These are phyloP conservation scores for Colossoma macropomum DNA, from an alignment of 2,113 vertebrate genomes.

Conservation along the genomic window DNA sequence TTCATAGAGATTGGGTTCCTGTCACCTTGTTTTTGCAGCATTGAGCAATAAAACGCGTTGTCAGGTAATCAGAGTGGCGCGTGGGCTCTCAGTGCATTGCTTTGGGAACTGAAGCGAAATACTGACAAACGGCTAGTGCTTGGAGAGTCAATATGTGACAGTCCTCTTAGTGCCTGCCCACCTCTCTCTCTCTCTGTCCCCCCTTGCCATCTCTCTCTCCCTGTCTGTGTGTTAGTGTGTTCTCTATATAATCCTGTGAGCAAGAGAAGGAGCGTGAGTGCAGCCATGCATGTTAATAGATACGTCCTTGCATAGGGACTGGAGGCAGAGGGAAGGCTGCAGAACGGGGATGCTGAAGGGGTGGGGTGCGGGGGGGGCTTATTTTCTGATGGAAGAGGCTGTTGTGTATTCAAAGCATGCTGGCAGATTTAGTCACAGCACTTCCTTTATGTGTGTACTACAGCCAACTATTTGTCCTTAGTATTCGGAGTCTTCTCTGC, in stretches of 20 bases:
- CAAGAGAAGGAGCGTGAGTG: conserved; percentile 40
- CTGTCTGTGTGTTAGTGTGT: conserved; percentile 8
- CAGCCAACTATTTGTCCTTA: conserved; percentile 44
- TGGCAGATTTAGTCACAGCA: conserved; percentile 43
- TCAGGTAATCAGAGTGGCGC: conserved; percentile 41
- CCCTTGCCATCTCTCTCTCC: conserved; percentile 3
- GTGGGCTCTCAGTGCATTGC: conserved; percentile 36
- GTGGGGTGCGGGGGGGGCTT: neutral
- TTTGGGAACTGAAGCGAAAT: conserved; percentile 34
- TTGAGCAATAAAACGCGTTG: conserved; percentile 33
- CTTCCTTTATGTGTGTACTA: conserved; percentile 39
- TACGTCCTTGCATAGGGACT: conserved; percentile 52
- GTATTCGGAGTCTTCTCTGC: neutral
- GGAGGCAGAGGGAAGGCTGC: conserved; percentile 21
- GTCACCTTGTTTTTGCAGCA: conserved; percentile 44
- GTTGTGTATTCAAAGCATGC: conserved; percentile 41
- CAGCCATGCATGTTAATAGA: conserved; percentile 58
- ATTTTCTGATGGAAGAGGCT: neutral
- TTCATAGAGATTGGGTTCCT: conserved; percentile 21
- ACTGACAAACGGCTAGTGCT: conserved; percentile 36
- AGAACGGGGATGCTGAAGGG: conserved; percentile 10
- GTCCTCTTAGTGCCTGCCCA: conserved; percentile 38
- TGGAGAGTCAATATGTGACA: conserved; percentile 43
- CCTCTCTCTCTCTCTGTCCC: neutral
- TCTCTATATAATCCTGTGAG: conserved; percentile 43